Evolutionary conservation across 2,797 vertebrate species (phyloP).

Genomic region (Sitta carolinensis): DNA sequence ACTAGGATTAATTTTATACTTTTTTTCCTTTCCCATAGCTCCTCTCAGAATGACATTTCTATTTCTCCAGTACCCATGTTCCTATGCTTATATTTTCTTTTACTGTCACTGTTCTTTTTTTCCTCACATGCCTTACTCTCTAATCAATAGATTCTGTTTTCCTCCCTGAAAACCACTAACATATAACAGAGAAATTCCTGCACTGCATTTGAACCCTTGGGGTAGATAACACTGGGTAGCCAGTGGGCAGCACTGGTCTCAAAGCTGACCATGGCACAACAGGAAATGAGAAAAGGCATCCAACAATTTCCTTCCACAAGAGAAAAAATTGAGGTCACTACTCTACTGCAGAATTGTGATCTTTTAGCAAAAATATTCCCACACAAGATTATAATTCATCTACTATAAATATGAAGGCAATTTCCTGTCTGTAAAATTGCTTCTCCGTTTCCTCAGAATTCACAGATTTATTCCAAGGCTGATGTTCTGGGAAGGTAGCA

Average conservation of each 20-base stretch:
- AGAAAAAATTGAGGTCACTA: neutral
- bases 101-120: neutral
- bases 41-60: neutral
- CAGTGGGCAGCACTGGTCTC: neutral
- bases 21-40: neutral
- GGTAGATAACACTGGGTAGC: neutral
- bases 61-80: neutral
- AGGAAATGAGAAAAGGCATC: constrained; percentile 25
- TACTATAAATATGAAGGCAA: constrained; percentile 16
- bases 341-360: neutral
- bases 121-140: neutral
- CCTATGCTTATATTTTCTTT: neutral
- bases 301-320: neutral
- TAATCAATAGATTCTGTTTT: neutral
- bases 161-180: neutral
- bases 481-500: neutral
- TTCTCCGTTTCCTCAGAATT: constrained; percentile 7
- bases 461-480: neutral
- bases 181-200: neutral
- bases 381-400: constrained; percentile 1
- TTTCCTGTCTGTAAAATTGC: constrained; percentile 14
- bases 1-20: neutral
- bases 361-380: neutral
- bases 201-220: neutral
- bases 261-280: neutral